Percentiles rank a stretch among this genome's conserved stretches.
These are phyloP conservation scores for Zaprionus davidi DNA, from an alignment of 1,140 invertebrate species.

Conservation along the genomic window DNA sequence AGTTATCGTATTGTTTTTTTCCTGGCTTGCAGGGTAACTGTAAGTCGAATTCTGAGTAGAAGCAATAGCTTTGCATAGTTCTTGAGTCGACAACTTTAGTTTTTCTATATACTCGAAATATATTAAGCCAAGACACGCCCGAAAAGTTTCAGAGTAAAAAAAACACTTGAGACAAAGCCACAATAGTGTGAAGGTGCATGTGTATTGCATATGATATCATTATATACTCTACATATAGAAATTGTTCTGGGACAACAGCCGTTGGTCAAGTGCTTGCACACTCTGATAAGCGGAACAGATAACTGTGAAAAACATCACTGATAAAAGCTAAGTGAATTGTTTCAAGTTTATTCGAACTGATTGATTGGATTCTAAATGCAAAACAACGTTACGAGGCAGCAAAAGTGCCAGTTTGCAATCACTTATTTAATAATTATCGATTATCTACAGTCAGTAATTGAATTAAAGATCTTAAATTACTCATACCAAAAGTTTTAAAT, in stretches of 20 bases:
- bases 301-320: slow-evolving; percentile 16
- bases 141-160: too few relatives aligned
- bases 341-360: slow-evolving; percentile 22
- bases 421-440: background rate
- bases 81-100: too few relatives aligned
- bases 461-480: too few relatives aligned
- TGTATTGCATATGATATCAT: background rate
- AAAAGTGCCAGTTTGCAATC: background rate
- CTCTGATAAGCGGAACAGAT: slow-evolving; percentile 21
- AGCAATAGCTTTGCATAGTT: too few relatives aligned
- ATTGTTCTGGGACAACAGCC: background rate
- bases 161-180: too few relatives aligned
- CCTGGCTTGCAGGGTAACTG: background rate
- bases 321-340: slow-evolving; percentile 31
- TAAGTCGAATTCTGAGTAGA: too few relatives aligned
- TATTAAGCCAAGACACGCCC: too few relatives aligned
- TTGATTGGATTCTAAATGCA: background rate
- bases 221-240: background rate
- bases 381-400: background rate
- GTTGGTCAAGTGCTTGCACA: background rate
- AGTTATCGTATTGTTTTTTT: background rate
- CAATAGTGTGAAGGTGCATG: background rate
- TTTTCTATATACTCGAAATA: too few relatives aligned
- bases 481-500: too few relatives aligned
- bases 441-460: too few relatives aligned